Evolutionary conservation across 2,797 vertebrate species (phyloP), one percentile per base, ranked within the genome.

Genomic region (Champsocephalus gunnari): DNA sequence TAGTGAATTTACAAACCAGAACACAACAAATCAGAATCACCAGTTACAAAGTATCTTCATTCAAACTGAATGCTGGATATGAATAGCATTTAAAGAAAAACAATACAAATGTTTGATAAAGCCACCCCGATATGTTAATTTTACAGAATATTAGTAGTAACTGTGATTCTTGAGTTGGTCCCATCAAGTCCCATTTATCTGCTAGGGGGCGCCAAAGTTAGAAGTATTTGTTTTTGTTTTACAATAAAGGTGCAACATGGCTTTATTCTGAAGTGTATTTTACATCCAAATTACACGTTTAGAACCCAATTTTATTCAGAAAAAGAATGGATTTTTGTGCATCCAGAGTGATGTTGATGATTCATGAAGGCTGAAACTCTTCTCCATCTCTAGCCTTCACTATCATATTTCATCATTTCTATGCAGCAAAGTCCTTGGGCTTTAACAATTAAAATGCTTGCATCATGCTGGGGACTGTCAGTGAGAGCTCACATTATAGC

Each of bases 401-500:
- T 64, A 38, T 79, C 48, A 45, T 14, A 56, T 75, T 75, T 54
- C 66, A 68, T 77, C 59, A 70, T 64, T 78, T 81, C 44, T 73
- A 54, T 14, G 53, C 32, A 69, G 61, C 12, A 10, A 73, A 48
- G 53, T 67, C 60, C 44, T 38, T 2, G 44, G 53, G 63, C 58
- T 66, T 75, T 77, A 71, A 63, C 69, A 66, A 68, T 68, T 14
- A 16, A 56, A 74, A 49, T 3, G 11, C 2, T 57, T 59, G 16
- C 57, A 63, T 82, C 44, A 50, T 1, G 3, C 13, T 41, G 5
- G 66, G 57, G 73, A 62, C 64, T 12, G 44, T 51, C 38, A 38
- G 34, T 43, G 16, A 65, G 58, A 28, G 57, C 32, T 55, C 62
- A 51, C 19, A 12, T 58, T 34, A 44, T 34, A 44, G 14, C 8